These are phyloP conservation scores for Cotesia congregata DNA, from an alignment of 2,888 invertebrate species.

Conservation along the genomic window DNA sequence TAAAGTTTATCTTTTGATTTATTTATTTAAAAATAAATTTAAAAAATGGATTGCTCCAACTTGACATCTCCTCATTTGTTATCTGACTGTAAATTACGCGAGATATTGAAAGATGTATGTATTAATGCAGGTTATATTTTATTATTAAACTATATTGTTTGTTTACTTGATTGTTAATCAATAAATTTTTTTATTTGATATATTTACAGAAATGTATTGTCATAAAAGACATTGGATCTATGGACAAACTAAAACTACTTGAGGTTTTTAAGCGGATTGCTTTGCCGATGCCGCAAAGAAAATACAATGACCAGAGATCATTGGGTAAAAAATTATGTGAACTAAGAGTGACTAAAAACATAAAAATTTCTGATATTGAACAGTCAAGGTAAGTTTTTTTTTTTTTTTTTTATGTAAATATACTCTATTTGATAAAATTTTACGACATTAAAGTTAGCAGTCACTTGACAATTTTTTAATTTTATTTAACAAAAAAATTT, in stretches of 20 bases:
- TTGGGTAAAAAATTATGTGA: constrained; percentile 52
- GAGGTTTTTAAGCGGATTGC: constrained; percentile 61
- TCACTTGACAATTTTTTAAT: no score
- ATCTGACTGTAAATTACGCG: constrained; percentile 55
- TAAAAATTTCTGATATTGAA: constrained; percentile 45
- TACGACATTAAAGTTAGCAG: no score
- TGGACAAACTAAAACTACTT: constrained; percentile 57
- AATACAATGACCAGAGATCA: constrained; percentile 43
- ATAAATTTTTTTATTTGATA: constrained; percentile 13
- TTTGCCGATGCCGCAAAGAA: constrained; percentile 62
- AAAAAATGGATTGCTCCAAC: constrained; percentile 41
- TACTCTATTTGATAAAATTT: neutral
- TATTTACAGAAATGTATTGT: constrained; percentile 60
- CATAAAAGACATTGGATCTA: constrained; percentile 49
- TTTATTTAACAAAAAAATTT: no score
- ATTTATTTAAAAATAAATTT: neutral
- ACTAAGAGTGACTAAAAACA: constrained; percentile 47
- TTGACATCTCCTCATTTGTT: constrained; percentile 59
- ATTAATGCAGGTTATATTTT: constrained; percentile 30
- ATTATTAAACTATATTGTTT: constrained; percentile 9
- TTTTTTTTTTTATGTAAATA: neutral
- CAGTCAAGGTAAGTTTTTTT: constrained; percentile 7
- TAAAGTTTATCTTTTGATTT: neutral
- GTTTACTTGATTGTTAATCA: constrained; percentile 5
- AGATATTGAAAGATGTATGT: constrained; percentile 59